Evolutionary conservation across 2,888 invertebrate species (phyloP).

Genomic region (Nomada ruficornis): DNA sequence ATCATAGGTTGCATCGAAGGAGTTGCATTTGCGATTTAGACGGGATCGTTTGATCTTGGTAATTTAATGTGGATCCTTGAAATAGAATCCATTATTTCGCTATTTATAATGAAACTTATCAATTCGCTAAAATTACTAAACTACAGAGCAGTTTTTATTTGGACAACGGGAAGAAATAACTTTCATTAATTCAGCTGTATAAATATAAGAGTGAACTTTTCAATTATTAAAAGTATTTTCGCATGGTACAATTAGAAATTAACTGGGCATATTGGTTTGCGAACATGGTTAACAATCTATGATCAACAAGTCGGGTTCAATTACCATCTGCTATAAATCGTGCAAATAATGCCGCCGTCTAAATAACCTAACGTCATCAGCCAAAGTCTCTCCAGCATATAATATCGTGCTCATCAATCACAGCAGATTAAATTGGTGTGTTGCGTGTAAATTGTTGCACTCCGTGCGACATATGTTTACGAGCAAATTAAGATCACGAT

Average conservation of each 20-base stretch:
- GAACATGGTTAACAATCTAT: too few relatives aligned
- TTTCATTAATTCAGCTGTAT: too few relatives aligned
- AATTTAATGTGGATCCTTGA: not conserved
- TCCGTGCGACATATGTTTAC: not conserved
- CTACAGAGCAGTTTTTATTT: too few relatives aligned
- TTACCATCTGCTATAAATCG: not conserved
- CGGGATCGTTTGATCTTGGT: not conserved
- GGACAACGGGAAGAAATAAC: too few relatives aligned
- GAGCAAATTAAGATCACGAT: not conserved
- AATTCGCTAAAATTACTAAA: too few relatives aligned
- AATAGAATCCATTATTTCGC: too few relatives aligned
- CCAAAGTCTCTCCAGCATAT: not conserved
- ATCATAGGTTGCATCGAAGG: constrained; percentile 1
- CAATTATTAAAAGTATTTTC: too few relatives aligned
- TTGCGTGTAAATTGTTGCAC: not conserved
- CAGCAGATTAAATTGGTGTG: not conserved
- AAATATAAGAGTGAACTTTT: too few relatives aligned
- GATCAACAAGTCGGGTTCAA: not conserved
- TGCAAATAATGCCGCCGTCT: not conserved
- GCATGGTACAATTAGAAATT: too few relatives aligned
- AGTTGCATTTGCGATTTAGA: not conserved
- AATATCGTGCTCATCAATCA: not conserved
- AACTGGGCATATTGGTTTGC: too few relatives aligned
- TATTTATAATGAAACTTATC: too few relatives aligned
- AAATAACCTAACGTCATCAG: not conserved